Evolutionary conservation across 2,113 vertebrate genomes (phyloP), one percentile per base, ranked within the genome.

Genomic region (Orcinus orca): DNA sequence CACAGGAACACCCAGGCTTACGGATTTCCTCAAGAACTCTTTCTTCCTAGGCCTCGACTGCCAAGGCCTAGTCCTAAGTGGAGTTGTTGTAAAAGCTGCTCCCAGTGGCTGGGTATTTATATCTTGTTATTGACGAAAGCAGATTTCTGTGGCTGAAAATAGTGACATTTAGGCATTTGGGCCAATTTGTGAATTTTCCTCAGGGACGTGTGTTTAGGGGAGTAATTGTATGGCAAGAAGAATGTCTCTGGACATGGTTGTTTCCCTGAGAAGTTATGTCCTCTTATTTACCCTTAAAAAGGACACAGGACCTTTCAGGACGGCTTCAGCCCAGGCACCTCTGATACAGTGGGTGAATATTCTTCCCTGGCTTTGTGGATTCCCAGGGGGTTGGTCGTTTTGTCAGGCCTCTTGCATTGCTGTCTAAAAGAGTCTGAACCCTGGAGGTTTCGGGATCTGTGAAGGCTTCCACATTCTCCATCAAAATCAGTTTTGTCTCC

Each of bases 141-240:
- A 93, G 70, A 95, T 95, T 95, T 90, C 92, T 93, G 80, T 8
- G 50, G 85, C 96, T 92, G 74, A 96, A 97, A 96, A 96, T 92
- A 97, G 97, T 95, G 92, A 81, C 83, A 89, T 88, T 41, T 25
- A 80, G 92, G 77, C 89, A 83, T 90, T 84, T 93, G 96, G 80
- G 65, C 79, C 96, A 76, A 85, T 96, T 92, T 95, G 82, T 93
- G 89, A 71, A 60, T 93, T 96, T 93, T 96, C 87, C 88, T 96
- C 60, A 44, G 96, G 92, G 93, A 95, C 17, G 21, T 73, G 20
- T 68, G 73, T 71, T 93, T 41, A 93, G 88, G 86, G 76, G 95
- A 95, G 74, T 96, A 60, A 93, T 97, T 96, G 95, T 87, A 96
- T 50, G 79, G 74, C 83, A 79, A 96, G 58, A 90, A 87, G 92